These are phyloP conservation scores for Dilophus febrilis DNA, from an alignment of 2,888 invertebrate genomes.

Conservation along the genomic window DNA sequence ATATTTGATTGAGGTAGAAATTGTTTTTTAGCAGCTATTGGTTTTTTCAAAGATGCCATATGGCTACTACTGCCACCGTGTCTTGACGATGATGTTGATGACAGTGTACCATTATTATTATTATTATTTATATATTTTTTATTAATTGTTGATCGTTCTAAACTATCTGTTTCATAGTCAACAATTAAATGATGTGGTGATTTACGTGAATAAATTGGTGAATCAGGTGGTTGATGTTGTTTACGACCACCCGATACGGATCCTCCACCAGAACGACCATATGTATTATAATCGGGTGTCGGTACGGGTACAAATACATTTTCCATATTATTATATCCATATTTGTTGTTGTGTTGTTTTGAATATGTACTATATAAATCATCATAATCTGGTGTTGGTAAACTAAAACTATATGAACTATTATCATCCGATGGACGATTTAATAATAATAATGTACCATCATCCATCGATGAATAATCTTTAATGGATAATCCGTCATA, in stretches of 20 bases:
- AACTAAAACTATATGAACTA: slow-evolving; percentile 8
- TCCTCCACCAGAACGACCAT: slow-evolving; percentile 23
- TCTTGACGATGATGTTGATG: too few species aligned
- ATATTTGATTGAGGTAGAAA: slow-evolving; percentile 14
- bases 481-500: slow-evolving; percentile 46
- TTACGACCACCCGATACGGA: too few species aligned
- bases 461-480: slow-evolving; percentile 17
- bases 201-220: slow-evolving; percentile 27
- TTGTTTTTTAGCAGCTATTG: too few species aligned
- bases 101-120: slow-evolving; percentile 9
- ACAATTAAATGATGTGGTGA: slow-evolving; percentile 31
- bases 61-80: too few species aligned
- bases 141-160: slow-evolving; percentile 41
- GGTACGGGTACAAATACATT: slow-evolving; percentile 28
- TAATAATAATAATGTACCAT: too few species aligned
- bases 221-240: slow-evolving; percentile 27
- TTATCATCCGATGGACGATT: background rate
- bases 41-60: too few species aligned
- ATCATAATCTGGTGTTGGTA: slow-evolving; percentile 30
- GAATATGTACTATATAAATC: slow-evolving; percentile 21
- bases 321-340: slow-evolving; percentile 22
- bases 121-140: slow-evolving; percentile 30
- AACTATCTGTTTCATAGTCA: slow-evolving; percentile 58
- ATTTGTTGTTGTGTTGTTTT: slow-evolving; percentile 28
- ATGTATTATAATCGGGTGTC: slow-evolving; percentile 29